A percentile compares a stretch with the other conserved stretches of the same genome.
phyloP scores from a whole-genome alignment of 2,113 vertebrate species.

The Grammomys surdaster region DNA sequence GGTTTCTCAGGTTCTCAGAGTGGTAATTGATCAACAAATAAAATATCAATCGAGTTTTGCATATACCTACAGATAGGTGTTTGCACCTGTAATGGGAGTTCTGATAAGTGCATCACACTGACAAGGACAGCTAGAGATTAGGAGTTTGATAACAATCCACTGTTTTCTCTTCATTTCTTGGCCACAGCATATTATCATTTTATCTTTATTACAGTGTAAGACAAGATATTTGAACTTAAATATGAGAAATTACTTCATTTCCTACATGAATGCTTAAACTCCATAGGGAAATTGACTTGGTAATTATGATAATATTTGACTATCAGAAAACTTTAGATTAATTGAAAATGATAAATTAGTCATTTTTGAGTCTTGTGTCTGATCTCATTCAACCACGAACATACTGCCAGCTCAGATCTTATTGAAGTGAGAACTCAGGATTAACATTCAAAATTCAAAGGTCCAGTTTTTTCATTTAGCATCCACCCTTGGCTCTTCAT shows the following conservation, averaged over 20 bases:
- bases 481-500: slow-evolving; percentile 16
- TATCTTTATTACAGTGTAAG: slow-evolving; percentile 67
- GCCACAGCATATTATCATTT: slow-evolving; percentile 27
- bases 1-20: slow-evolving; percentile 68
- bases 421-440: not conserved
- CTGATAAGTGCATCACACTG: not conserved
- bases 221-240: slow-evolving; percentile 72
- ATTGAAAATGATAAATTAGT: slow-evolving; percentile 75
- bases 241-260: slow-evolving; percentile 77
- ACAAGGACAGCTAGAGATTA: not conserved
- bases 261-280: slow-evolving; percentile 73
- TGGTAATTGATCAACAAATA: slow-evolving; percentile 81
- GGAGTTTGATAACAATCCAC: not conserved
- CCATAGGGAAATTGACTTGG: slow-evolving; percentile 72
- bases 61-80: slow-evolving; percentile 23
- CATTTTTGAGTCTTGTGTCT: slow-evolving; percentile 61
- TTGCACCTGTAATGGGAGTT: not conserved
- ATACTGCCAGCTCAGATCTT: slow-evolving; percentile 44
- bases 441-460: not conserved
- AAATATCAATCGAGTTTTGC: slow-evolving; percentile 68
- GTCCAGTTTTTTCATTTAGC: not conserved
- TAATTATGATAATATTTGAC: slow-evolving; percentile 72
- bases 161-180: not conserved
- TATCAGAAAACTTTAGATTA: slow-evolving; percentile 79
- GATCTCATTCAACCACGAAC: slow-evolving; percentile 57